Evolutionary conservation across 2,113 vertebrate genomes (phyloP).

Genomic region (Notothenia coriiceps): DNA sequence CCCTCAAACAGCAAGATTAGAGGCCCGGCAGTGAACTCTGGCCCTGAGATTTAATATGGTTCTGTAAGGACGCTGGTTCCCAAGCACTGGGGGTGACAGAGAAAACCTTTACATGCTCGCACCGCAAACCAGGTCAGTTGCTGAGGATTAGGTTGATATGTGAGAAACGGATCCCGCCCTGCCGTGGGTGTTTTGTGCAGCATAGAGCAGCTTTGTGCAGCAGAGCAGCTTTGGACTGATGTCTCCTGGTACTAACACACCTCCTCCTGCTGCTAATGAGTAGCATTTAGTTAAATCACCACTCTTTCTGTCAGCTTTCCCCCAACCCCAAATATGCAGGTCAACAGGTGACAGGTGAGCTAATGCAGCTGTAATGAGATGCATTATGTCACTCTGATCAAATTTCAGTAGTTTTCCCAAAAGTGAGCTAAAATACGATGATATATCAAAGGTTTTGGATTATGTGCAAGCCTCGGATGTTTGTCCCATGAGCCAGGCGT

Average conservation of each 20-base stretch:
- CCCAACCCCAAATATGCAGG: not conserved
- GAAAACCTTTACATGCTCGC: slow-evolving; percentile 50
- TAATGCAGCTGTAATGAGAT: slow-evolving; percentile 6
- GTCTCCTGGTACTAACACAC: slow-evolving; percentile 30
- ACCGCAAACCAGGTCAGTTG: slow-evolving; percentile 52
- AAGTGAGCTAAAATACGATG: slow-evolving; percentile 59
- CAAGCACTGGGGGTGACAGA: slow-evolving; percentile 46
- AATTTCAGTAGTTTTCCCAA: slow-evolving; percentile 31
- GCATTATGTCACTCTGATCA: slow-evolving; percentile 41
- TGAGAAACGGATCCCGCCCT: slow-evolving; percentile 25
- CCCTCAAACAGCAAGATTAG: slow-evolving; percentile 67
- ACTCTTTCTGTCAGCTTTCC: not conserved
- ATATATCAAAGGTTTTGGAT: slow-evolving; percentile 56
- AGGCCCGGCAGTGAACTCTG: slow-evolving; percentile 66
- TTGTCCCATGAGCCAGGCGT: slow-evolving; percentile 38
- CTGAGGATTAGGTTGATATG: slow-evolving; percentile 49
- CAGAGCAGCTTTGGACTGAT: slow-evolving; percentile 10
- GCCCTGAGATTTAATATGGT: slow-evolving; percentile 65
- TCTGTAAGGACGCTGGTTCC: slow-evolving; percentile 35
- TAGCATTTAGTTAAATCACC: slow-evolving; percentile 16
- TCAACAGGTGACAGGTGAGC: slow-evolving; percentile 36
- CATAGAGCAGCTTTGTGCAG: slow-evolving; percentile 45
- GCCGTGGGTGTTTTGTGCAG: slow-evolving; percentile 21
- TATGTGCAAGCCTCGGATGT: slow-evolving; percentile 50
- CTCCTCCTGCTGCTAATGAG: slow-evolving; percentile 21